Percentiles rank a stretch among this genome's conserved stretches.
Conservation (phyloP, 2,797 vertebrate genomes). For the Danio kyathit region DNA sequence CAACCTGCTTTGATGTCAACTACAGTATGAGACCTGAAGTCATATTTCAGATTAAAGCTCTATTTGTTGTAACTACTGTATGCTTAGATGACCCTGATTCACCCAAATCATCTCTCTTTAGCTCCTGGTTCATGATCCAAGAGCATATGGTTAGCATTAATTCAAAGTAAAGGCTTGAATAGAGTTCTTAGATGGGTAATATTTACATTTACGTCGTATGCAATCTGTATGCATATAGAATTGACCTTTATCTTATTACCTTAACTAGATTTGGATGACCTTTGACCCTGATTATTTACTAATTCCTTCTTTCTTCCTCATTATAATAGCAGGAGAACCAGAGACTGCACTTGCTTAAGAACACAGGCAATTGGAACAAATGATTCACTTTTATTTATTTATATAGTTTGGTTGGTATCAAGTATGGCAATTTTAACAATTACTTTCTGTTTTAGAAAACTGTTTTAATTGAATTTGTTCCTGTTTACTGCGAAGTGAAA, state of each 20-base stretch:
- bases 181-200: neutral
- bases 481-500: slow-evolving; percentile 31
- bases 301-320: slow-evolving; percentile 36
- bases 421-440: slow-evolving; percentile 31
- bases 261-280: slow-evolving; percentile 33
- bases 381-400: slow-evolving; percentile 53
- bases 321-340: slow-evolving; percentile 19
- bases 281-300: slow-evolving; percentile 44
- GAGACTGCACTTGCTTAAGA: slow-evolving; percentile 19
- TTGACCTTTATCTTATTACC: slow-evolving; percentile 33
- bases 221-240: slow-evolving; percentile 14
- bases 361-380: slow-evolving; percentile 38
- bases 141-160: neutral
- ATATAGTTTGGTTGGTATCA: slow-evolving; percentile 41
- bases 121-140: slow-evolving; percentile 7
- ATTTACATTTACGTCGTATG: slow-evolving; percentile 23
- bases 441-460: slow-evolving; percentile 31
- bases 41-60: neutral
- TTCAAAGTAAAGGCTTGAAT: slow-evolving; percentile 3
- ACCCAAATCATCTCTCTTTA: neutral
- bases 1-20: neutral
- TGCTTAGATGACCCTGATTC: slow-evolving; percentile 1
- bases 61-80: slow-evolving; percentile 7
- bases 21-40: neutral
- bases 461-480: slow-evolving; percentile 32